phyloP scores from a whole-genome alignment of 2,797 vertebrate species.

The Chiroxiphia lanceolata region DNA sequence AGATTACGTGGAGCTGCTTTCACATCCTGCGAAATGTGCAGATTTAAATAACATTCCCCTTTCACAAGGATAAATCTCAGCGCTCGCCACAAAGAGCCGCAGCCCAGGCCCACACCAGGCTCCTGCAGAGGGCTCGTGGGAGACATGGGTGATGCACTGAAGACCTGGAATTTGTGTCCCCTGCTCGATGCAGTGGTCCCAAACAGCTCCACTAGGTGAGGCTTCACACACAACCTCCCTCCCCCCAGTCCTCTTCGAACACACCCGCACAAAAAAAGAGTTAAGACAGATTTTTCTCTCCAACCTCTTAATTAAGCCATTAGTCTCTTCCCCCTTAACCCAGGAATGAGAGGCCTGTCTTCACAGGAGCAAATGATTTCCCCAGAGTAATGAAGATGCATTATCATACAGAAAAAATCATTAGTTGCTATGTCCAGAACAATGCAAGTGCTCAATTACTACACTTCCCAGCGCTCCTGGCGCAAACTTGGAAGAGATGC shows the following conservation, averaged over 20 bases:
- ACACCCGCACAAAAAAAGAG: background rate
- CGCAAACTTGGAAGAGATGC: background rate
- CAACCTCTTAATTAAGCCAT: slow-evolving; percentile 58
- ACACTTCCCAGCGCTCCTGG: background rate
- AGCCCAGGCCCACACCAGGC: background rate
- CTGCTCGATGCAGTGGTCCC: background rate
- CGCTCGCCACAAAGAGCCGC: accelerated
- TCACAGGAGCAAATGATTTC: slow-evolving; percentile 56
- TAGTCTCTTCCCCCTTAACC: slow-evolving; percentile 55
- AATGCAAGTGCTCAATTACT: slow-evolving; percentile 26
- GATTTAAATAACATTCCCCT: slow-evolving; percentile 28
- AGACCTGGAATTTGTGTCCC: background rate
- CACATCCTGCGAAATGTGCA: slow-evolving; percentile 8
- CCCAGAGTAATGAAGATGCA: slow-evolving; percentile 57
- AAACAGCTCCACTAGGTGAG: background rate
- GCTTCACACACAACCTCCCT: background rate
- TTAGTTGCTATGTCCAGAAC: slow-evolving; percentile 43
- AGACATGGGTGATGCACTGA: background rate
- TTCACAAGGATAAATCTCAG: background rate
- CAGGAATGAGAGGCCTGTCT: slow-evolving; percentile 39
- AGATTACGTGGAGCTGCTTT: background rate
- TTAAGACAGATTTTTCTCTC: slow-evolving; percentile 14
- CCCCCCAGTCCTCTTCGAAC: background rate
- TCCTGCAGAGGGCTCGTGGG: background rate
- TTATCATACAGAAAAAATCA: slow-evolving; percentile 58